Evolutionary conservation across 1,140 invertebrate genomes (phyloP).

Genomic region (Penaeus japonicus): DNA sequence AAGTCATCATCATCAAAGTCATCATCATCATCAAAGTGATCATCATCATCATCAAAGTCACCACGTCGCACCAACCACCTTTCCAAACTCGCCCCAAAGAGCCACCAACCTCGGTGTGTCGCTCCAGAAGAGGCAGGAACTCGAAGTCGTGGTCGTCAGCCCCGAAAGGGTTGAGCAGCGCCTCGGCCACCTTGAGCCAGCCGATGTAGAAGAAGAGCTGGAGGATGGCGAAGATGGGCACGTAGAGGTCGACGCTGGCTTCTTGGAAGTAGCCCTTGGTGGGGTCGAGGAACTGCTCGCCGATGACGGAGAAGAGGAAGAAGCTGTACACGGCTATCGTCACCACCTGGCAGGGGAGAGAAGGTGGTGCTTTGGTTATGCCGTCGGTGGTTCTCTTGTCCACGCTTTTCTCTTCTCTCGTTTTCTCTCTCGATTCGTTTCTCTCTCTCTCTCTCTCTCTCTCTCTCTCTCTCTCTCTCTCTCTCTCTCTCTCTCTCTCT

Average conservation of each 20-base stretch:
- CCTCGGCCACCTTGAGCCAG: slow-evolving; percentile 45
- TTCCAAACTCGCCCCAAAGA: no score
- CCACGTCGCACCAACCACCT: no score
- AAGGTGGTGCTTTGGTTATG: not conserved
- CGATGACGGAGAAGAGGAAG: slow-evolving; percentile 42
- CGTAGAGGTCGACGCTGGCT: slow-evolving; percentile 26
- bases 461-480: no score
- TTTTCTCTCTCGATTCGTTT: no score
- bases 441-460: no score
- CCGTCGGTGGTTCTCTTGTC: no score
- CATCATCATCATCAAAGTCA: no score
- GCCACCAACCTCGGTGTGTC: slow-evolving; percentile 14
- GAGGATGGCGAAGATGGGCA: slow-evolving; percentile 28
- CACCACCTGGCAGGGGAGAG: not conserved
- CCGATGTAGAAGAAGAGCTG: slow-evolving; percentile 39
- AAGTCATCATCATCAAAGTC: no score
- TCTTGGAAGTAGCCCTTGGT: not conserved
- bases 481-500: no score
- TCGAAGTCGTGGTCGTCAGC: slow-evolving; percentile 42
- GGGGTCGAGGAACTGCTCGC: slow-evolving; percentile 38
- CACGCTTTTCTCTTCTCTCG: no score
- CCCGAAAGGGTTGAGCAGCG: slow-evolving; percentile 39
- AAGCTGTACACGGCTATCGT: slow-evolving; percentile 33
- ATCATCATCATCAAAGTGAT: no score
- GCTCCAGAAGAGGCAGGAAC: slow-evolving; percentile 20